Evolutionary conservation across 2,888 invertebrate genomes (phyloP).

Genomic region (Tiliacea aurago): DNA sequence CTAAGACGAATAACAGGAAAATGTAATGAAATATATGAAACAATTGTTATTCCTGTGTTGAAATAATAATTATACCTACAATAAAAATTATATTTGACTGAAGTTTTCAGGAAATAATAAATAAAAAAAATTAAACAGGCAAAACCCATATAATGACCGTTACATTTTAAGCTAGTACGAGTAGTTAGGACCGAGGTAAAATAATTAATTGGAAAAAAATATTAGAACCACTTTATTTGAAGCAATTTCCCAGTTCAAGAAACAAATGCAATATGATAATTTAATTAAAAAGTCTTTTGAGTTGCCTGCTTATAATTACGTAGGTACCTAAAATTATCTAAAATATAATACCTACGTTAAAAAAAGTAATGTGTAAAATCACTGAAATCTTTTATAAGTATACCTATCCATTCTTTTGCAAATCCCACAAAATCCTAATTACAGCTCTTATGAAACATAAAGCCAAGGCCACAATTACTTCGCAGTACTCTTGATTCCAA

Average conservation of each 20-base stretch:
- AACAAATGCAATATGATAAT: slow-evolving; percentile 2
- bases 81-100: neutral
- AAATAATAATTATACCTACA: neutral
- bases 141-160: neutral
- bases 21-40: slow-evolving; percentile 32
- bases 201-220: neutral
- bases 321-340: neutral
- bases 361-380: too few relatives aligned
- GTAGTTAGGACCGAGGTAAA: neutral
- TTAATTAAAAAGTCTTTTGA: neutral
- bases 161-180: neutral
- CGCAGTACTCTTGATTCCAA: neutral
- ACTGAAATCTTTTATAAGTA: too few relatives aligned
- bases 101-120: neutral
- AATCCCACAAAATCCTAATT: neutral
- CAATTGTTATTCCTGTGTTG: slow-evolving; percentile 1
- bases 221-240: neutral
- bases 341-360: neutral
- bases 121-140: neutral
- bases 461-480: neutral
- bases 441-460: slow-evolving; percentile 5
- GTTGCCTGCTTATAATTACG: neutral
- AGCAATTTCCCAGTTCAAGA: slow-evolving; percentile 6
- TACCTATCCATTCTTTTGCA: too few relatives aligned
- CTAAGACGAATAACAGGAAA: slow-evolving; percentile 49